Evolutionary conservation across 2,113 vertebrate species (phyloP), one percentile per base, ranked within the genome.

Genomic region (Podocnemis expansa): DNA sequence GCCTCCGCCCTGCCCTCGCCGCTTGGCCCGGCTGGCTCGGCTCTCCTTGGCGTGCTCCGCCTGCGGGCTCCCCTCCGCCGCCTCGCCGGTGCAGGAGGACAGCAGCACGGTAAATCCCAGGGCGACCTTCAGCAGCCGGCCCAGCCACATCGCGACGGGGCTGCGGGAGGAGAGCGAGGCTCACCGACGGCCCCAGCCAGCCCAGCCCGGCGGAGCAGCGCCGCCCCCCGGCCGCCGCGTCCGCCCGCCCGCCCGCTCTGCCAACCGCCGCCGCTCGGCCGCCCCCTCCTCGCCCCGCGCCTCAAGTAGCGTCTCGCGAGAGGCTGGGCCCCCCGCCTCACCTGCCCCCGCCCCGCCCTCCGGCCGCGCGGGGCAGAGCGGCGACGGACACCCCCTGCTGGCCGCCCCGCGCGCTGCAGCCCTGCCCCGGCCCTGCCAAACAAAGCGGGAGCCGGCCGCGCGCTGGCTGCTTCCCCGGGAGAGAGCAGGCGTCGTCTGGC

Each of bases 11-110:
- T 97, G 97, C 84, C 98, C 99, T 97, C 98, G 98, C 97, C 99
- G 98, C 98, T 99, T 99, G 94, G 99, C 98, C 97, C 99, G 98
- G 98, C 97, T 99, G 96, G 98, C 98, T 96, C 98, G 97, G 95
- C 97, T 98, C 95, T 99, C 98, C 97, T 98, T 98, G 93, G 58
- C 95, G 87, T 90, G 98, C 93, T 91, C 98, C 83, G 97, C 94
- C 93, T 97, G 97, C 95, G 96, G 60, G 89, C 97, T 97, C 94
- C 96, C 96, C 41, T 97, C 98, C 54, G 98, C 95, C 51, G 95
- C 97, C 84, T 97, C 86, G 95, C 97, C 97, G 83, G 97, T 91
- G 91, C 97, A 97, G 91, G 99, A 98, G 94, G 97, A 97, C 96
- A 98, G 94, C 88, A 98, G 95, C 93, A 98, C 98, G 91, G 98